Conservation (phyloP, 1,140 invertebrate species). For the Diploscapter pachys region DNA sequence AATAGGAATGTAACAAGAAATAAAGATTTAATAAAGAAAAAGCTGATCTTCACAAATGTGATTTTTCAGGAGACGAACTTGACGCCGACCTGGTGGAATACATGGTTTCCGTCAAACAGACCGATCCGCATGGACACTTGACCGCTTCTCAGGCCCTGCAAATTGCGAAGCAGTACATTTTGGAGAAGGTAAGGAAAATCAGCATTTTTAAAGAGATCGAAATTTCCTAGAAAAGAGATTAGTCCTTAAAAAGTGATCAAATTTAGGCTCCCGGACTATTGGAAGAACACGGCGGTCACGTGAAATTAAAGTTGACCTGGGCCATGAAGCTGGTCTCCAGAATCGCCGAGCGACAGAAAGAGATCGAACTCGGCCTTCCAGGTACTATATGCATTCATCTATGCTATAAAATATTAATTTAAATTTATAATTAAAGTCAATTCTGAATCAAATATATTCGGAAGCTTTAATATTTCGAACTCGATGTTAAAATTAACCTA, state of each 20-base stretch:
- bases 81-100: slow-evolving; percentile 57
- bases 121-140: slow-evolving; percentile 45
- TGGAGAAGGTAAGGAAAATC: slow-evolving; percentile 37
- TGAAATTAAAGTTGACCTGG: slow-evolving; percentile 57
- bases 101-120: slow-evolving; percentile 51
- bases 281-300: slow-evolving; percentile 53
- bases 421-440: too few relatives aligned
- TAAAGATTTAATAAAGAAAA: background rate
- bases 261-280: slow-evolving; percentile 44
- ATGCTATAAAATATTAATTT: too few relatives aligned
- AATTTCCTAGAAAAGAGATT: background rate
- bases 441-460: too few relatives aligned
- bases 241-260: background rate
- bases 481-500: too few relatives aligned
- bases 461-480: too few relatives aligned
- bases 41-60: too few relatives aligned
- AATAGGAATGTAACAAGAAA: too few relatives aligned
- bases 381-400: too few relatives aligned
- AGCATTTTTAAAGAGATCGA: background rate
- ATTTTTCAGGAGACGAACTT: slow-evolving; percentile 43
- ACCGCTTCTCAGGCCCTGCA: slow-evolving; percentile 53
- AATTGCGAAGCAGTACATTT: slow-evolving; percentile 50
- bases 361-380: slow-evolving; percentile 40
- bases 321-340: slow-evolving; percentile 52
- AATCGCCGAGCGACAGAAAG: slow-evolving; percentile 43